Percentiles rank a stretch among this genome's conserved stretches.
Evolutionary conservation across 2,888 invertebrate genomes (phyloP).

Genomic region (Odontocerum albicorne): DNA sequence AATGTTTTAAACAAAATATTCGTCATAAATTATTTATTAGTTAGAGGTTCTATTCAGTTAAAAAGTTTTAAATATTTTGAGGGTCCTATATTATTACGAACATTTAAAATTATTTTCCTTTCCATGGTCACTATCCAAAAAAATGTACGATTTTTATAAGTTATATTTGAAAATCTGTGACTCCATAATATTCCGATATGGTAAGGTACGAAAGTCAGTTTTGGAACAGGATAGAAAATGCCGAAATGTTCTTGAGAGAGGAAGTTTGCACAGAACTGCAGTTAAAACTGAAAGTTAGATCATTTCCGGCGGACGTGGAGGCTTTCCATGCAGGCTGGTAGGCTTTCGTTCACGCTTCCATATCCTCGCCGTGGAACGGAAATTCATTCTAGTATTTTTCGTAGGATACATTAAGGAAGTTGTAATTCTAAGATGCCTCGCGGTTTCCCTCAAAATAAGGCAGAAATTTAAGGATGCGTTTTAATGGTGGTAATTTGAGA

Average conservation of each 20-base stretch:
- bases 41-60: too few relatives aligned
- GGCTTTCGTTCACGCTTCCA: neutral
- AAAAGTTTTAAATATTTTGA: too few relatives aligned
- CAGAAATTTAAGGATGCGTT: too few relatives aligned
- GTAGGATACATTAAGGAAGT: neutral
- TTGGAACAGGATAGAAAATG: neutral
- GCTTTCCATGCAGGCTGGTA: conserved; percentile 5
- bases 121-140: too few relatives aligned
- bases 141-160: too few relatives aligned
- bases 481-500: too few relatives aligned
- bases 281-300: conserved; percentile 33
- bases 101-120: too few relatives aligned
- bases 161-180: too few relatives aligned
- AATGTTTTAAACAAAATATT: too few relatives aligned
- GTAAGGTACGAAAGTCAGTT: conserved; percentile 9
- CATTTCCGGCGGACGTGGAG: conserved; percentile 25
- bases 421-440: neutral
- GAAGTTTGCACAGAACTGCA: conserved; percentile 27
- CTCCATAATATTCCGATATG: too few relatives aligned
- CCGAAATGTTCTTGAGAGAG: conserved; percentile 4
- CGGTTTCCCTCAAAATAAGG: neutral
- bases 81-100: too few relatives aligned
- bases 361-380: neutral
- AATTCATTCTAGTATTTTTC: conserved; percentile 1
- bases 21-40: too few relatives aligned